Evolutionary conservation across 2,113 vertebrate species (phyloP).

Genomic region (human (Homo sapiens)): GRCh38 chr5:88512501-88513000

Average conservation of each 20-base stretch:
- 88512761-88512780: no score
- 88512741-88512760: no score
- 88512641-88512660: background rate
- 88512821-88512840: no score
- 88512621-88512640: conserved; percentile 29
- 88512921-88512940: no score
- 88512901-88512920: no score
- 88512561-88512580: background rate
- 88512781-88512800: no score
- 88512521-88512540: background rate
- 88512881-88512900: no score
- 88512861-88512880: no score
- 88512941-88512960: background rate
- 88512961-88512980: background rate
- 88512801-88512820: no score
- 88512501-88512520: background rate
- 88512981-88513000: background rate
- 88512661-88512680: background rate
- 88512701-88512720: no score
- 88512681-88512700: background rate
- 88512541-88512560: background rate
- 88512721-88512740: no score
- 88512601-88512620: background rate
- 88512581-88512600: background rate
- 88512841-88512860: no score